Evolutionary conservation across 2,797 vertebrate genomes (phyloP).

Genomic region (Myotis planiceps): DNA sequence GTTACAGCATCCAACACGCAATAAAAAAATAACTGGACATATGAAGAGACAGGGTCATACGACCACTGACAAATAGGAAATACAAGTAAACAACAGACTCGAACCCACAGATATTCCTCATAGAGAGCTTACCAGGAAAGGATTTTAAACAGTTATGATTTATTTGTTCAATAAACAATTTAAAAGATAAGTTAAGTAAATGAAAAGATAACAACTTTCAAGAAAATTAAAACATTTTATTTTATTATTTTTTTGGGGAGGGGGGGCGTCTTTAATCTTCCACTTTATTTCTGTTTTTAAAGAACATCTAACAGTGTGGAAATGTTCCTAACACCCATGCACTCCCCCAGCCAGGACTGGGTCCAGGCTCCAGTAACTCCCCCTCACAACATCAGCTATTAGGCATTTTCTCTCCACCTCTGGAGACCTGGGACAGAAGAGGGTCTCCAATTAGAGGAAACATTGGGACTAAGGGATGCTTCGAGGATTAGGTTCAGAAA

Average conservation of each 20-base stretch:
- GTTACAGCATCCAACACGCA: not conserved
- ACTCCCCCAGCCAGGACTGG: not conserved
- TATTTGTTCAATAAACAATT: not conserved
- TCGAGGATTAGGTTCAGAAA: slow-evolving; percentile 50
- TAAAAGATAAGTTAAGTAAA: not conserved
- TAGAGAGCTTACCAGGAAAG: not conserved
- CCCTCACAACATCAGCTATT: not conserved
- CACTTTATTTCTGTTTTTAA: slow-evolving; percentile 80
- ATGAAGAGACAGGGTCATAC: not conserved
- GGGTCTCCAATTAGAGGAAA: slow-evolving; percentile 44
- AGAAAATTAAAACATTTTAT: not conserved
- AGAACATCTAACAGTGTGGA: slow-evolving; percentile 71
- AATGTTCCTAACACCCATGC: slow-evolving; percentile 55
- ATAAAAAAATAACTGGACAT: not conserved
- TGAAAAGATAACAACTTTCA: not conserved
- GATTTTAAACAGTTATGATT: not conserved
- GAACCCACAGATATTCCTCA: not conserved
- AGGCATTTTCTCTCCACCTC: slow-evolving; percentile 12
- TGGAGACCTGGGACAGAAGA: slow-evolving; percentile 38
- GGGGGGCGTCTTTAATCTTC: slow-evolving; percentile 61
- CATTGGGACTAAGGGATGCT: not conserved
- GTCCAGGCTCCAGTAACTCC: not conserved
- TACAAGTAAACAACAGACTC: not conserved
- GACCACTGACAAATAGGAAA: not conserved
- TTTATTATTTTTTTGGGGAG: too few relatives aligned